These are phyloP conservation scores for Oikopleura albicans DNA, from an alignment of 23 tunicate species.

Conservation along the genomic window DNA sequence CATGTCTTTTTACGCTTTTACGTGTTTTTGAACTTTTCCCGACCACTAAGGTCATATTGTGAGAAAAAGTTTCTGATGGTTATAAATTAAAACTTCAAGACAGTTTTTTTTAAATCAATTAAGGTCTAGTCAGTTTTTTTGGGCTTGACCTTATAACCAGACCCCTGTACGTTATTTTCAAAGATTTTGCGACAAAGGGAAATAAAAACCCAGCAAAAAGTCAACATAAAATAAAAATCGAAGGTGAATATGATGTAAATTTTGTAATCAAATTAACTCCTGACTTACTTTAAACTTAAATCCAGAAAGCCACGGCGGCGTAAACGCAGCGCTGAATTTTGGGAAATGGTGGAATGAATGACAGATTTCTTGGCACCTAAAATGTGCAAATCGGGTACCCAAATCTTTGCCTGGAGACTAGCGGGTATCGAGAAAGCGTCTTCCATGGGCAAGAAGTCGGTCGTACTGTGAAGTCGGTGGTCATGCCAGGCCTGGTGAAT, in stretches of 20 bases:
- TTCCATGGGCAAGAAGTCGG: not conserved
- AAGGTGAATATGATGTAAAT: not conserved
- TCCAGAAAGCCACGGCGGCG: not conserved
- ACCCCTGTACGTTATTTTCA: no score
- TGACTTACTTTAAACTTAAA: constrained; percentile 2
- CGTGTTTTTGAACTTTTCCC: no score
- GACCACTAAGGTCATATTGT: no score
- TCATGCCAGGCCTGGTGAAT: constrained; percentile 70
- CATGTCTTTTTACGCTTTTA: no score
- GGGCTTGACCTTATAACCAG: no score
- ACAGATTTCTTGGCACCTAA: constrained; percentile 46
- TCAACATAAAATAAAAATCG: no score
- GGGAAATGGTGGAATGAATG: constrained; percentile 1
- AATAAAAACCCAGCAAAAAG: no score
- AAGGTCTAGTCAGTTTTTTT: no score
- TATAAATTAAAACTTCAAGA: no score
- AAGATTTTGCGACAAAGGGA: no score
- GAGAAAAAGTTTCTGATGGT: no score
- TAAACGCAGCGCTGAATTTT: not conserved
- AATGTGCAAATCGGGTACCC: constrained; percentile 36
- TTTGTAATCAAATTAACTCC: not conserved
- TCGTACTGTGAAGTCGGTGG: constrained; percentile 24
- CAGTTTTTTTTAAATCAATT: no score
- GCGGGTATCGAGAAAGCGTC: constrained; percentile 6
- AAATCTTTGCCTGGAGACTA: not conserved